A percentile compares a stretch with the other conserved stretches of the same genome.
phyloP scores from a whole-genome alignment of 2,888 invertebrate genomes.

The Orchesellides sinensis region DNA sequence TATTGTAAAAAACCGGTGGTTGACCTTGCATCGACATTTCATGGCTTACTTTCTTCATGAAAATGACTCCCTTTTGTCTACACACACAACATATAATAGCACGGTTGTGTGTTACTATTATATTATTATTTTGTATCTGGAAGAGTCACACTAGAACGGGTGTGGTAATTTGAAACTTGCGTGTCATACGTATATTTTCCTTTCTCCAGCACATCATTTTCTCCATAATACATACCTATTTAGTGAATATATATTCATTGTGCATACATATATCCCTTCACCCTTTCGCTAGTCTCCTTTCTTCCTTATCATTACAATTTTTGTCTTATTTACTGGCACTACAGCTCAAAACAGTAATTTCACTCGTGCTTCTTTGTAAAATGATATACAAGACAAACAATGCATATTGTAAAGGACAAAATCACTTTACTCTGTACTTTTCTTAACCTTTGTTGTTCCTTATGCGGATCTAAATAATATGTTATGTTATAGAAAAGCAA shows the following conservation, averaged over 20 bases:
- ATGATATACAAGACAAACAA: not conserved
- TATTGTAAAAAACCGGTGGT: slow-evolving; percentile 27
- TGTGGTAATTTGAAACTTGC: slow-evolving; percentile 65
- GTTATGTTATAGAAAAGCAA: slow-evolving; percentile 24
- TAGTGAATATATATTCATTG: not conserved
- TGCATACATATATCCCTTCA: not conserved
- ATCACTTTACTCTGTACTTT: not conserved
- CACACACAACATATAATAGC: no score
- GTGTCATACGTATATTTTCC: slow-evolving; percentile 47
- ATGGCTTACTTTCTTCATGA: no score
- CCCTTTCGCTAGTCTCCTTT: not conserved
- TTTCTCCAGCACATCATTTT: not conserved
- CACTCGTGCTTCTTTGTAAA: no score
- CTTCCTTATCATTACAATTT: no score
- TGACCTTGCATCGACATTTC: slow-evolving; percentile 55
- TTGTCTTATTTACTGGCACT: no score
- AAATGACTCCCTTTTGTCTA: no score
- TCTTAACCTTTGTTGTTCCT: slow-evolving; percentile 2
- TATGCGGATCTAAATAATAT: not conserved
- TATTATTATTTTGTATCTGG: not conserved
- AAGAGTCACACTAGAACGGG: slow-evolving; percentile 36
- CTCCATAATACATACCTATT: not conserved
- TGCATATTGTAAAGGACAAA: not conserved
- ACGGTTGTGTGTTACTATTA: no score
- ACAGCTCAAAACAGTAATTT: no score